Base-by-base conservation (phyloP, 2,797 vertebrate species). In the Cetoscarus ocellatus region DNA sequence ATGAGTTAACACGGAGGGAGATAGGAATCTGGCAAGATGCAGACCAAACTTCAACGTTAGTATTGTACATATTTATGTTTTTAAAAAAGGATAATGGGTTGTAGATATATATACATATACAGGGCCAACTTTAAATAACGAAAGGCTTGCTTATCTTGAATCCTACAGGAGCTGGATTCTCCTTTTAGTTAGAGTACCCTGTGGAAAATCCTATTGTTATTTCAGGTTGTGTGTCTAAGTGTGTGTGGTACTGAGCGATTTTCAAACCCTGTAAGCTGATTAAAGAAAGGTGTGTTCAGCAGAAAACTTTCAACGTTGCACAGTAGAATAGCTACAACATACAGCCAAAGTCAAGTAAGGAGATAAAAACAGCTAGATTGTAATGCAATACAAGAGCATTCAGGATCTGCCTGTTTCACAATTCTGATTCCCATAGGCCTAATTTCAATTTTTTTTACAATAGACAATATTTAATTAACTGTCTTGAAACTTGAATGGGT, bases 231-330 rank as follows among this genome's bases (percentile, higher is more conserved):
- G 42, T 48, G 73, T 58, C 60, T 69, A n/a, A n/a, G 52, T 68
- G 58, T 69, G 60, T 70, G 72, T 79, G 54, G 9, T 58, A 39
- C 68, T 78, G 49, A 82, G 77, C 69, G 56, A 61, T 70, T 75
- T 50, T 47, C 39, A 64, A 70, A 75, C 75, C 61, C 78, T 67
- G 54, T 92, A 91, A 89, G 82, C 79, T 90, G 87, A 89, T 93
- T 91, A 88, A 69, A 87, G 69, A 77, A 83, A 79, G 54, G 76
- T 85, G 56, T 62, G 70, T 83, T 93, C 86, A 90, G 88, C 86
- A 86, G 70, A 91, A 88, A 86, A 74, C 73, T 69, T 80, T 74
- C 61, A 61, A 77, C 6, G 10, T 49, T 82, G 62, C 77, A 70
- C 43, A 73, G 17, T 13, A 60, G 65, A 73, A 64, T 15, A 53